A percentile compares a stretch with the other conserved stretches of the same genome.
Conservation (phyloP, 2,113 vertebrate genomes). For the Myiopsitta monachus region DNA sequence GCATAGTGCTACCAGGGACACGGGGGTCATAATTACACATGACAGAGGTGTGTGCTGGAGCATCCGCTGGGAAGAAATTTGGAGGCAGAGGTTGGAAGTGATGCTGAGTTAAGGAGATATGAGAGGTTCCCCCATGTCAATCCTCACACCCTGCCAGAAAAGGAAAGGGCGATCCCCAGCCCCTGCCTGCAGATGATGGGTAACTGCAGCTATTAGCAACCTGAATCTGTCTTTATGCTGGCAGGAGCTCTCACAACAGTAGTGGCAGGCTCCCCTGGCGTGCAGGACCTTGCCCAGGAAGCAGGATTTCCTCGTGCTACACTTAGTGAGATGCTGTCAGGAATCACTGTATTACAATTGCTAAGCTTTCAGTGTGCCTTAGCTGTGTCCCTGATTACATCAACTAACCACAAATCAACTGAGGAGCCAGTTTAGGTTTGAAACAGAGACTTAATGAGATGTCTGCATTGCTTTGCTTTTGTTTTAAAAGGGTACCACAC, state of each 20-base stretch:
- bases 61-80: neutral
- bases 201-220: neutral
- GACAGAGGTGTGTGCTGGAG: neutral
- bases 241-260: neutral
- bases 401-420: neutral
- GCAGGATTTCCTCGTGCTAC: neutral
- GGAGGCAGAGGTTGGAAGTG: neutral
- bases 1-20: neutral
- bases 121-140: neutral
- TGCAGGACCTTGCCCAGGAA: neutral
- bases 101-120: neutral
- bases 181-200: neutral
- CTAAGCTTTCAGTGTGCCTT: neutral
- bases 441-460: neutral
- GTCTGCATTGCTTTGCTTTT: neutral
- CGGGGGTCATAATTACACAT: neutral
- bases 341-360: neutral
- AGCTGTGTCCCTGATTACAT: conserved; percentile 8
- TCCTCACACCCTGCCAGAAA: neutral
- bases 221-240: neutral
- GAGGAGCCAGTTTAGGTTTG: neutral
- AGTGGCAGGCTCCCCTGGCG: neutral
- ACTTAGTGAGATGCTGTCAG: neutral
- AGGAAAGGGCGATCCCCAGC: neutral
- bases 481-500: neutral